Percentiles rank a stretch among this genome's conserved stretches.
phyloP scores from a whole-genome alignment of 2,888 invertebrate genomes.

The Epinotia nisella region DNA sequence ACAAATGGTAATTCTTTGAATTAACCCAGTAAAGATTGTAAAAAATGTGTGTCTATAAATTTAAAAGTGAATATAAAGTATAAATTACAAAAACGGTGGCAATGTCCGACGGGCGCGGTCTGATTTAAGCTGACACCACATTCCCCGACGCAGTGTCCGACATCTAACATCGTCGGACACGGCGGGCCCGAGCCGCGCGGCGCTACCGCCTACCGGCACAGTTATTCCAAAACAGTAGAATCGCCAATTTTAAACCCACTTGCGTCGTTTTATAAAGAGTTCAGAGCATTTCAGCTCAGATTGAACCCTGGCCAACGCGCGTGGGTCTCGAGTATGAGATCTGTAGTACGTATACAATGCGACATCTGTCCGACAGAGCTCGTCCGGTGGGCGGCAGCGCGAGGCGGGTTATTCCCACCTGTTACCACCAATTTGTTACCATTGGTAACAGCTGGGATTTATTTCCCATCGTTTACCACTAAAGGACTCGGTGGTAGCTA shows the following conservation, averaged over 20 bases:
- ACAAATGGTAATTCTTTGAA: neutral
- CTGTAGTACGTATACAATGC: neutral
- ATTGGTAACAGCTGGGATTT: too few species aligned
- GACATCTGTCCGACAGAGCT: too few species aligned
- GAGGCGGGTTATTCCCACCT: too few species aligned
- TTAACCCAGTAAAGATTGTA: conserved; percentile 7
- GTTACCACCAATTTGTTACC: too few species aligned
- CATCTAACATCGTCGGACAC: neutral
- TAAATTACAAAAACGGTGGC: conserved; percentile 36
- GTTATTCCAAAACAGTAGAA: too few species aligned
- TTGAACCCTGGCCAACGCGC: neutral
- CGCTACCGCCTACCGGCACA: neutral
- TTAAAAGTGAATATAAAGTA: conserved; percentile 15
- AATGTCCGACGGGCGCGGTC: conserved; percentile 18
- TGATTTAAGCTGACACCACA: conserved; percentile 22
- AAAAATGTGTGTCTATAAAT: conserved; percentile 22
- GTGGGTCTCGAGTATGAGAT: neutral
- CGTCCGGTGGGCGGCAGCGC: neutral
- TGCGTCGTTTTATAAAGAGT: neutral
- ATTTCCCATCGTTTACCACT: too few species aligned
- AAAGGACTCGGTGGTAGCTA: too few species aligned
- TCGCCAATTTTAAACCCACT: neutral
- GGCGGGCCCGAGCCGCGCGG: neutral
- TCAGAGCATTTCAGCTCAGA: neutral
- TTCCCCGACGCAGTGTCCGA: conserved; percentile 1